Base-by-base conservation (phyloP, 2,797 vertebrate genomes). In the Lutjanus campechanus region DNA sequence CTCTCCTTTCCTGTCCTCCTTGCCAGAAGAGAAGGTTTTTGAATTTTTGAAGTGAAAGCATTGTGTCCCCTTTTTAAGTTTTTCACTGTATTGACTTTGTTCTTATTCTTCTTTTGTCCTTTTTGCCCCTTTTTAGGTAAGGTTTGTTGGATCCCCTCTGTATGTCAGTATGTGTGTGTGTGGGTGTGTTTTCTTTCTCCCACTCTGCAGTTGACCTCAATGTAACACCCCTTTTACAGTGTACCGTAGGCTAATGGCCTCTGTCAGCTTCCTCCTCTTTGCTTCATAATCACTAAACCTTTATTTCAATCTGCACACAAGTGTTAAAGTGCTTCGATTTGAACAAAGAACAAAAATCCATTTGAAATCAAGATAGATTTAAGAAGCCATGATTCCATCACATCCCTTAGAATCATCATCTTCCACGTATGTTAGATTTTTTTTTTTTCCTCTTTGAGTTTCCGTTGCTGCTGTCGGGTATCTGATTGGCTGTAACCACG, bases 41-140 rank as follows among this genome's bases (percentile, higher is more conserved):
- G 81, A 85, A 79, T 83, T 93, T 91, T 91, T 92, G 76, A 91
- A 93, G 88, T 89, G 79, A 88, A 91, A 93, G 88, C 90, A 94
- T 91, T 95, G 89, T 94, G 83, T 94, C 93, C 95, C 95, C 92
- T 92, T 93, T 95, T 95, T 95, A 92, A 94, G 91, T 95, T 96
- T 94, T 94, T 90, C 93, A 95, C 92, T 96, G 95, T 95, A 96
- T 95, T 96, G 95, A 96, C 95, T 95, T 90, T 95, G 93, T 95
- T 95, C 94, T 95, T 95, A 94, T 95, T 95, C 94, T 96, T 95
- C 93, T 95, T 94, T 94, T 95, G 90, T 94, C 91, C 91, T 87
- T 93, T 94, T 94, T 93, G 86, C 89, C 92, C 91, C 88, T 93
- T 95, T 96, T 95, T 96, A 96, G 96, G 95, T 96, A 95, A 96